Conservation (phyloP, 2,888 invertebrate genomes). For the Morpho deidamia region DNA sequence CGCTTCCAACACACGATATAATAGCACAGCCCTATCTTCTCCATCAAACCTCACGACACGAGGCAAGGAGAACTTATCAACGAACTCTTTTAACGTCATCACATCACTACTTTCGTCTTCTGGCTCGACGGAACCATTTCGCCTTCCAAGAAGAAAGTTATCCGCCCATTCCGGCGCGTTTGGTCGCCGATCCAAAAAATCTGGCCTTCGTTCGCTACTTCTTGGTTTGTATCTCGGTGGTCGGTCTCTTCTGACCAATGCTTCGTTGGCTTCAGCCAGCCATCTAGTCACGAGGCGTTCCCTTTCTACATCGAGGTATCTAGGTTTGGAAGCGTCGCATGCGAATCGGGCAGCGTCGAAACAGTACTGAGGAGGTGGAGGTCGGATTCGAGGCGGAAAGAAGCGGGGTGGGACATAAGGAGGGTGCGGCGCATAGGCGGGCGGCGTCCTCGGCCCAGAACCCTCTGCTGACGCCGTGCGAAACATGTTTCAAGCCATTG, state of each 20-base stretch:
- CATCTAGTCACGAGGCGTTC: slow-evolving; percentile 70
- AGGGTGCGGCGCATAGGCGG: slow-evolving; percentile 71
- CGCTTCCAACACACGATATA: slow-evolving; percentile 81
- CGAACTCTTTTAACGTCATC: slow-evolving; percentile 76
- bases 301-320: slow-evolving; percentile 70
- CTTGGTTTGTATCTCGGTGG: slow-evolving; percentile 68
- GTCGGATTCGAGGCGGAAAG: slow-evolving; percentile 65
- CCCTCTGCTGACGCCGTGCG: slow-evolving; percentile 75
- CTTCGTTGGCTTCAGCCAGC: slow-evolving; percentile 73
- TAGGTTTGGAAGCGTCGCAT: slow-evolving; percentile 69
- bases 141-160: slow-evolving; percentile 59
- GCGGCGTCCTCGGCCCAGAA: slow-evolving; percentile 72
- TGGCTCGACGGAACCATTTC: slow-evolving; percentile 63
- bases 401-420: slow-evolving; percentile 65
- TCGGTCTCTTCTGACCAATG: slow-evolving; percentile 60
- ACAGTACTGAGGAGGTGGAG: slow-evolving; percentile 73
- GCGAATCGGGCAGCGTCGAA: slow-evolving; percentile 75
- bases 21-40: slow-evolving; percentile 77
- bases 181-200: slow-evolving; percentile 58
- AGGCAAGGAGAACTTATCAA: slow-evolving; percentile 80
- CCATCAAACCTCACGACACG: slow-evolving; percentile 78
- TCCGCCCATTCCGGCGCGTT: slow-evolving; percentile 67
- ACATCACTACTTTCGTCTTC: slow-evolving; percentile 70
- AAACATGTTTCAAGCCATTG: slow-evolving; percentile 73
- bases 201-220: slow-evolving; percentile 70